A percentile compares a stretch with the other conserved stretches of the same genome.
These are phyloP conservation scores for Axea sp. DNA, from an alignment of 2,888 invertebrate species.

Conservation along the genomic window DNA sequence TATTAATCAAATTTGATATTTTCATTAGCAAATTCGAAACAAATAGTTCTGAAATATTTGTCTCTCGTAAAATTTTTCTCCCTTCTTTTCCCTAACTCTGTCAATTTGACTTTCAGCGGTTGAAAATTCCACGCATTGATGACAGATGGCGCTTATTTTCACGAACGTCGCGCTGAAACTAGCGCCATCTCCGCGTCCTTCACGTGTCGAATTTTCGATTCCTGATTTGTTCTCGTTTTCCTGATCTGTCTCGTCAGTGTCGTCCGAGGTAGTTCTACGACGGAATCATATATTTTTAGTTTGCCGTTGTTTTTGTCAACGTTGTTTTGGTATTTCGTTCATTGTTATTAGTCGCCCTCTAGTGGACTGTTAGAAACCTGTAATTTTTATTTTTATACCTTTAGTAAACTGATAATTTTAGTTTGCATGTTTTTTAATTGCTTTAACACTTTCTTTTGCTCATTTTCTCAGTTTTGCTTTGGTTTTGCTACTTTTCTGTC, in stretches of 20 bases:
- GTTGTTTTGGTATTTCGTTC: not conserved
- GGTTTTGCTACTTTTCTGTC: slow-evolving; percentile 3
- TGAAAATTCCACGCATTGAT: slow-evolving; percentile 54
- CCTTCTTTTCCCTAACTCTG: slow-evolving; percentile 3
- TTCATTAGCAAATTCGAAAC: too few species aligned
- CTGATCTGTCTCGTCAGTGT: slow-evolving; percentile 50
- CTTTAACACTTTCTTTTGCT: too few species aligned
- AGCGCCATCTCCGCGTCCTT: slow-evolving; percentile 45
- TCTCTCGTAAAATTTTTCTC: not conserved
- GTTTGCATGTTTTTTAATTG: not conserved
- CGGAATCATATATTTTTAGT: slow-evolving; percentile 45
- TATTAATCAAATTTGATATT: too few species aligned
- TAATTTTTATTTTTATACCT: too few species aligned
- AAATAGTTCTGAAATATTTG: too few species aligned
- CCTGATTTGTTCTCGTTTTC: slow-evolving; percentile 52
- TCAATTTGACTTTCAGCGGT: slow-evolving; percentile 50
- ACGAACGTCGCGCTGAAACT: slow-evolving; percentile 34
- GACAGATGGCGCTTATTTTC: slow-evolving; percentile 49
- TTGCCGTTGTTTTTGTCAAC: slow-evolving; percentile 21
- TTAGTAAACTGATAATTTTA: too few species aligned
- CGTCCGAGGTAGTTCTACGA: slow-evolving; percentile 41
- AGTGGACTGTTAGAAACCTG: too few species aligned
- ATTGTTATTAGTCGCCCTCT: slow-evolving; percentile 3
- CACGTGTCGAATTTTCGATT: slow-evolving; percentile 53
- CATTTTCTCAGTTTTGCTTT: too few species aligned